Evolutionary conservation across 2,888 invertebrate species (phyloP), one percentile per base, ranked within the genome.

Genomic region (Apoda limacodes): DNA sequence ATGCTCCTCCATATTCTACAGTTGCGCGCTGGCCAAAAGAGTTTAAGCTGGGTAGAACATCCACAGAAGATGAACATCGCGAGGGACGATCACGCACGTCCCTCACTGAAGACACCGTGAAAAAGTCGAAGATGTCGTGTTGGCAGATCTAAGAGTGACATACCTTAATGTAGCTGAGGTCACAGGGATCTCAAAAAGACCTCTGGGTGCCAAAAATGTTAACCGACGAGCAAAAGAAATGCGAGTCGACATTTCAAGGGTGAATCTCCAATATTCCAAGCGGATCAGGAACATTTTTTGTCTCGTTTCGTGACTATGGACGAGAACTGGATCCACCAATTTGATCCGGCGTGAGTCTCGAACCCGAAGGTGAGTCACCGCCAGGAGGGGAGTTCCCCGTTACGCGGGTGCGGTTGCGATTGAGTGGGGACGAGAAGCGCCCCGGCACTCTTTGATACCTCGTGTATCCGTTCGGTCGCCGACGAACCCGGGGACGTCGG

Each of bases 201-300:
- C 30, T 40, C n/a, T 43, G 37, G 38, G 38, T 46, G 17, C 43
- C 40, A 34, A 48, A 30, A 43, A 48, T 44, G 39, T 38, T 43
- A 37, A 41, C 25, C 29, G 40, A 41, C 35, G 33, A 41, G 15
- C 37, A 41, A 37, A 40, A 42, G 32, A 32, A 43, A 42, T 39
- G 28, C 35, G 35, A 41, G 13, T 38, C 24, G 36, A 43, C 33
- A 43, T 37, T 25, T 40, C 38, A 10, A 37, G 26, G 6, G 9
- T 14, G 13, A 35, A 31, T 35, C 22, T 35, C 13, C 27, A 30
- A 28, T 36, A 36, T 34, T 34, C 14, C 32, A 38, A 22, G 27
- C 27, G 5, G 30, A 35, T 6, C 20, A 32, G n/a, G 34, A 32
- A 22, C 13, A 10, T 23, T 38, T 42, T 39, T 41, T 40, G 30